Conservation (phyloP, 1,140 invertebrate species). For the Trichonephila clavata region DNA sequence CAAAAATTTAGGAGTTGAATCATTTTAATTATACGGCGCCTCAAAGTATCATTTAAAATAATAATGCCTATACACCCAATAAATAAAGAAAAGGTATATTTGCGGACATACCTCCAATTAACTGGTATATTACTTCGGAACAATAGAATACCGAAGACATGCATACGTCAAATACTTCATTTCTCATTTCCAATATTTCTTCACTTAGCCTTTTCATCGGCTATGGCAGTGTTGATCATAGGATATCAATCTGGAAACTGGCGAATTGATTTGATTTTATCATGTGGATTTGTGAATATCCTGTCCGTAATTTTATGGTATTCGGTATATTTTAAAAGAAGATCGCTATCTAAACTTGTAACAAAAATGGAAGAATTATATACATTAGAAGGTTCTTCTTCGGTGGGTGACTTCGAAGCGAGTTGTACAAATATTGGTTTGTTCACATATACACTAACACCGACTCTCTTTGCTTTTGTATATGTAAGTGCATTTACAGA, state of each 20-base stretch:
- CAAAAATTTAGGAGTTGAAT: too few relatives aligned
- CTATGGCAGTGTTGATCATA: neutral
- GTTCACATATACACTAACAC: too few relatives aligned
- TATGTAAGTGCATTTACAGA: neutral
- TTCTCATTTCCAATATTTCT: slow-evolving; percentile 20
- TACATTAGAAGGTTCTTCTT: too few relatives aligned
- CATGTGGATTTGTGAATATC: slow-evolving; percentile 1
- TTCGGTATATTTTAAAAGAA: neutral
- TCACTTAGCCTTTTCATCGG: neutral
- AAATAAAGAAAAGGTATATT: neutral
- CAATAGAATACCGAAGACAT: neutral
- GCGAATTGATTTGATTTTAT: slow-evolving; percentile 18
- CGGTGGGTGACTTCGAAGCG: too few relatives aligned
- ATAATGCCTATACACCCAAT: neutral
- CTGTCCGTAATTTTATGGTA: slow-evolving; percentile 37
- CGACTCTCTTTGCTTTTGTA: too few relatives aligned
- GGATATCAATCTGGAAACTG: neutral
- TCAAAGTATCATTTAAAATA: neutral
- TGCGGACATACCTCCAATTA: neutral
- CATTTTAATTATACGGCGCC: too few relatives aligned
- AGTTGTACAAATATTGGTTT: too few relatives aligned
- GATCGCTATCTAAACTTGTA: neutral
- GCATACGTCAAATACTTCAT: neutral
- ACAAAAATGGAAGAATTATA: neutral
- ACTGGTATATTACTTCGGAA: slow-evolving; percentile 11